Evolutionary conservation across 92 coral and sea anemone genomes (phyloP), one percentile per base, ranked within the genome.

Genomic region (Isaurus tuberculatus): DNA sequence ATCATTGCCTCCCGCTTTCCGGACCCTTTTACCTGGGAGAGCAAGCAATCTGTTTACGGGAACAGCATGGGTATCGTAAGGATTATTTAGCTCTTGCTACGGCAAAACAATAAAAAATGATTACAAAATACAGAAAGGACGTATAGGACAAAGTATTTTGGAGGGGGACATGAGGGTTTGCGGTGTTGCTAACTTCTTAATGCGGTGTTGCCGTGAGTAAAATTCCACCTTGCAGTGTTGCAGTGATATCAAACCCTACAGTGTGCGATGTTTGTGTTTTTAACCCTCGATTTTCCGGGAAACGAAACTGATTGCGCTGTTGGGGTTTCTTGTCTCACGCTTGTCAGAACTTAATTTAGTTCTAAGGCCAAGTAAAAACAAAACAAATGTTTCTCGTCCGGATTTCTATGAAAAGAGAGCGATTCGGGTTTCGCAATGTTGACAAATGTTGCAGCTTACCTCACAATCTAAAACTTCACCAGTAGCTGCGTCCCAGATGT

Each of bases 61-160:
- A 84, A 73, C 81, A 84, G 81, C 87, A 61, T 72, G 80, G 42
- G 87, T 70, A 49, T 55, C 58, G 34, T 70, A 69, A 70, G 70
- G 79, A 32, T 83, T 83, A 83, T 70, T 43, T 49, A 79, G 84
- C 61, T 80, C 75, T 46, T 81, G 75, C 85, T 66, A 44, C 7
- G 42, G 42, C 42, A 36, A 36, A 36, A 36, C 42, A 3, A 14
- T 1, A 10, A 61, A 1, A 4, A 8, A 2, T 25, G 26, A 9
- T 36, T 23, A 61, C 29, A 15, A 61, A 58, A 58, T 8, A 55
- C 64, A 55, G 64, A 55, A 23, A 58, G 14, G 65, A 8, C 30
- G 29, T 11, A 13, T 58, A 22, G 26, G 26, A 58, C 65, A n/a
- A 58, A 22, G 2, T 58, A 22, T 2, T 16, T 17, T 58, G 10